Conservation (phyloP, 1,140 invertebrate species). For the fruit fly (Drosophila melanogaster) region DNA sequence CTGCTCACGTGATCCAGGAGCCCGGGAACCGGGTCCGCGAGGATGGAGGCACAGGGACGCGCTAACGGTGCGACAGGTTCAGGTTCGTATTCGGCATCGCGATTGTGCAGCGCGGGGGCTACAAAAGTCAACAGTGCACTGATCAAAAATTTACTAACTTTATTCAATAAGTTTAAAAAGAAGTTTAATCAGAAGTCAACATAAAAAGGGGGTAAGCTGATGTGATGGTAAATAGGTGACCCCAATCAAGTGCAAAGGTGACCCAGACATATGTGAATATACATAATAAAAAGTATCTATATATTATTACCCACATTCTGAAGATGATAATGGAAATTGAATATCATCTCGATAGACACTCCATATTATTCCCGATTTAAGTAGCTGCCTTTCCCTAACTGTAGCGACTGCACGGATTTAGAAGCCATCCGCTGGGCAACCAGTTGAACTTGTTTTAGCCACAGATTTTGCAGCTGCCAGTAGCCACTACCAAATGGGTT, state of each 20-base stretch:
- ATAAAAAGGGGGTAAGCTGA: not conserved
- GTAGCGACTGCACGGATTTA: constrained; percentile 64
- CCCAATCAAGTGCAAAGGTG: not conserved
- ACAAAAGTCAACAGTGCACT: constrained; percentile 9
- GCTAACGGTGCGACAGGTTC: constrained; percentile 73
- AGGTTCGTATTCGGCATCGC: constrained; percentile 2
- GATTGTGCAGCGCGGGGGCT: constrained; percentile 54
- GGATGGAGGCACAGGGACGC: constrained; percentile 50
- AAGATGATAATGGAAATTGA: not conserved
- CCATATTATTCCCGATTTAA: not conserved
- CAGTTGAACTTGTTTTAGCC: constrained; percentile 73
- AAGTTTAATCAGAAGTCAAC: no score
- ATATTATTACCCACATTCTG: not conserved
- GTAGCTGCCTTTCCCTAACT: constrained; percentile 2
- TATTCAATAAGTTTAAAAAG: not conserved
- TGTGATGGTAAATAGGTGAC: not conserved
- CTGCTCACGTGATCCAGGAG: constrained; percentile 35
- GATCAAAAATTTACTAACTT: not conserved
- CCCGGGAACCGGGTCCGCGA: constrained; percentile 25
- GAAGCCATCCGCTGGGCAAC: constrained; percentile 60
- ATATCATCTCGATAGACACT: not conserved
- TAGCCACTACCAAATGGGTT: constrained; percentile 45
- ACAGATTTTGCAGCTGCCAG: constrained; percentile 66
- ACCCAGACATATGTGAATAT: not conserved
- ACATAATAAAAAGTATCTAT: no score